Evolutionary conservation across 2,797 vertebrate species (phyloP).

Genomic region (Ceryle rudis): DNA sequence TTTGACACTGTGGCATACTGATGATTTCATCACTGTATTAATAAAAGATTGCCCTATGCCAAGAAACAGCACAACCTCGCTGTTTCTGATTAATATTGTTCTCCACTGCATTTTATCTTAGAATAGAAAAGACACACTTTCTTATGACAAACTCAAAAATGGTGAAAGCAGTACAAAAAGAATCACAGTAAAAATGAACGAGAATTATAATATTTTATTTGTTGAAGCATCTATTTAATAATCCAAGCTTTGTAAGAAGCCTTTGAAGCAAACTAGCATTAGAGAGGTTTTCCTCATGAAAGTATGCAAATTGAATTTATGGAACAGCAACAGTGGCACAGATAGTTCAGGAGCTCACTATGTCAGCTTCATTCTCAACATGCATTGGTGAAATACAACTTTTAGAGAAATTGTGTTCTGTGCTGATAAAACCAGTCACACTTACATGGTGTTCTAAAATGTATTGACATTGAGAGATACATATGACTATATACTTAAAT

Average conservation of each 20-base stretch:
- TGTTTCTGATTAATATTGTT: background rate
- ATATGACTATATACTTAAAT: background rate
- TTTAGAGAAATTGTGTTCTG: background rate
- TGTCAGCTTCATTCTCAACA: background rate
- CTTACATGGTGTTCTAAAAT: background rate
- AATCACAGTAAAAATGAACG: rapidly evolving
- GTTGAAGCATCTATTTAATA: background rate
- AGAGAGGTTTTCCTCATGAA: background rate
- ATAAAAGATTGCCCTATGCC: background rate
- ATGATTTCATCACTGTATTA: background rate
- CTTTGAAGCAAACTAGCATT: background rate
- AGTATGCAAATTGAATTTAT: background rate
- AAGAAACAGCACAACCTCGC: background rate
- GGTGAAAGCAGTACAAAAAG: background rate
- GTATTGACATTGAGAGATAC: background rate
- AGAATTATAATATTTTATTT: background rate
- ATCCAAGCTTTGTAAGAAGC: background rate
- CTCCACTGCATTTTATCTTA: background rate
- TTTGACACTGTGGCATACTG: background rate
- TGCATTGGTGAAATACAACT: background rate
- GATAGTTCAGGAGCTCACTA: background rate
- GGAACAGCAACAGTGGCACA: rapidly evolving
- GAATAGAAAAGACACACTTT: background rate
- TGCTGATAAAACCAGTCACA: background rate
- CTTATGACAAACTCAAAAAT: background rate